These are phyloP conservation scores for Troides helena DNA, from an alignment of 2,888 invertebrate species.

Conservation along the genomic window DNA sequence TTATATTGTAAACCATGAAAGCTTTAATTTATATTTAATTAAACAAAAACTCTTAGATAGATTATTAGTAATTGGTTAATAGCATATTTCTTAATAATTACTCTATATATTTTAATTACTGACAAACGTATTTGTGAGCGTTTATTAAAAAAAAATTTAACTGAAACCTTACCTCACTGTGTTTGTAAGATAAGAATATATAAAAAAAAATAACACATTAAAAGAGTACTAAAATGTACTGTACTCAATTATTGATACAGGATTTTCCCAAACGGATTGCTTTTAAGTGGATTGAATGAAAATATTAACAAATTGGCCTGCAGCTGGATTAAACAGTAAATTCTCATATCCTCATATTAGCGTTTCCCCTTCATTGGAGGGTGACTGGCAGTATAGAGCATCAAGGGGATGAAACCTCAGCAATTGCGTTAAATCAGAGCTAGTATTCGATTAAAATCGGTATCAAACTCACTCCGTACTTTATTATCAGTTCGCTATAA, in stretches of 20 bases:
- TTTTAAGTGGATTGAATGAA: slow-evolving; percentile 79
- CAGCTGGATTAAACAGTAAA: slow-evolving; percentile 79
- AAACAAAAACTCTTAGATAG: neutral
- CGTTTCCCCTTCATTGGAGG: slow-evolving; percentile 73
- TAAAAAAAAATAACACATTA: neutral
- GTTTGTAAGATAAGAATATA: neutral
- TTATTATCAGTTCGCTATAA: slow-evolving; percentile 28
- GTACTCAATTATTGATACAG: slow-evolving; percentile 31
- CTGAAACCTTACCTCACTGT: neutral
- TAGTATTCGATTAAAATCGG: slow-evolving; percentile 69
- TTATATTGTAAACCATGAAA: neutral
- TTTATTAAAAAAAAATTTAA: too few species aligned
- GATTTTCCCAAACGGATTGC: slow-evolving; percentile 53
- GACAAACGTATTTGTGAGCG: too few species aligned
- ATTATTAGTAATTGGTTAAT: neutral
- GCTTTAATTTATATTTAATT: neutral
- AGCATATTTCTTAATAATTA: neutral
- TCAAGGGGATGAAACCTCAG: slow-evolving; percentile 73
- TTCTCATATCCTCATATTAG: slow-evolving; percentile 79
- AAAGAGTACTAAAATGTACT: slow-evolving; percentile 5
- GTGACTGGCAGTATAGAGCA: slow-evolving; percentile 59
- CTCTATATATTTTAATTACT: too few species aligned
- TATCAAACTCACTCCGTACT: slow-evolving; percentile 47
- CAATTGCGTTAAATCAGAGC: slow-evolving; percentile 76
- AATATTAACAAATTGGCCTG: slow-evolving; percentile 80